Base-by-base conservation (phyloP, 2,888 invertebrate species). In the Agonopterix alstromeriana region DNA sequence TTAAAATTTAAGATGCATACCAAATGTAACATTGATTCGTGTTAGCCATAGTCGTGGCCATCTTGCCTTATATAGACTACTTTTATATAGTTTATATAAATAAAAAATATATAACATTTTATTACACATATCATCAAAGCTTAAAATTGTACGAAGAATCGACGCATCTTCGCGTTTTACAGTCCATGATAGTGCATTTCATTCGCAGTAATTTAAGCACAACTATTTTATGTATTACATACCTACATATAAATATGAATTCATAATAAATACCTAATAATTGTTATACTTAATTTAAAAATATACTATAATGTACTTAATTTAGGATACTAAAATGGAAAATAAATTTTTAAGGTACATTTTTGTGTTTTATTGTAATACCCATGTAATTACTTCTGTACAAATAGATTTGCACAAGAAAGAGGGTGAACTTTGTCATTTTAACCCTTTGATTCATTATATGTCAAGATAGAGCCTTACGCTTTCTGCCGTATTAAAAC, bases 171-270 rank as follows among this genome's bases (percentile, higher is more conserved):
- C 61, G 70, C 68, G 66, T 70, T 72, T 44, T n/a, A 46, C 70
- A 77, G 82, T 86, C 86, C 84, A 81, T 76, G 64, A 70, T 78
- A 84, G 83, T 85, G 85, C 84, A 86, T 88, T 87, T 87, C 82
- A 84, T 80, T 77, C 71, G 69, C 69, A 73, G 71, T 83, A 81
- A 77, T 79, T 65, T 85, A 83, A 84, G 85, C 87, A 87, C 85
- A 87, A 87, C 69, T 55, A 58, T 74, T n/a, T 67, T 80, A 78
- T 82, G 70, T 80, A 76, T 71, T 70, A 70, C 71, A 70, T 76
- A 71, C 66, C 61, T 70, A 72, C 55, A 49, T 49, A 46, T 56
- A 63, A 70, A 79, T 63, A 65, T 68, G 62, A 75, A 78, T 79
- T 81, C 82, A 82, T 83, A 83, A 82, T 82, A 82, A 82, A 65